phyloP scores from a whole-genome alignment of 2,113 vertebrate genomes.

The Lipophrys pholis region DNA sequence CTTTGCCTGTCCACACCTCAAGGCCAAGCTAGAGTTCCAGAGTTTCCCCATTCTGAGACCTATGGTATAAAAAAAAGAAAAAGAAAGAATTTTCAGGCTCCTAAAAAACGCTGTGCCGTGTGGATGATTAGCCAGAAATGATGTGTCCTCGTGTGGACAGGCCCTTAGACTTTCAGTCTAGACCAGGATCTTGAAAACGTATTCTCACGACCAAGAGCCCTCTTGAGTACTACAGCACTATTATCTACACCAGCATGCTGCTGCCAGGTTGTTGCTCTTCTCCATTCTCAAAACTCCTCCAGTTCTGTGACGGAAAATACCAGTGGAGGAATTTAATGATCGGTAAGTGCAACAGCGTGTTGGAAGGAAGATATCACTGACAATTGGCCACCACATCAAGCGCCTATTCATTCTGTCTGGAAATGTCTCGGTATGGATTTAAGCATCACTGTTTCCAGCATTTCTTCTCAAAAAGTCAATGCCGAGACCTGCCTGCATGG shows the following conservation, averaged over 20 bases:
- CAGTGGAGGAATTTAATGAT: slow-evolving; percentile 9
- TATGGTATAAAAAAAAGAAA: too few species aligned
- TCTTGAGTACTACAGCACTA: background rate
- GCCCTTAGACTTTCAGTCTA: too few species aligned
- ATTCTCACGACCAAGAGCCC: too few species aligned
- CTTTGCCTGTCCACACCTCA: too few species aligned
- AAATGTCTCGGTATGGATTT: slow-evolving; percentile 23
- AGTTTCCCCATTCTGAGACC: too few species aligned
- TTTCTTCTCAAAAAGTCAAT: slow-evolving; percentile 23
- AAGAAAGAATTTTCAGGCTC: too few species aligned
- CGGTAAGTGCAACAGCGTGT: background rate
- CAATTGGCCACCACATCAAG: background rate
- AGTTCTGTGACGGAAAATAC: slow-evolving; percentile 5
- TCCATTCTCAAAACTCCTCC: background rate
- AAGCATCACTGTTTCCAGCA: slow-evolving; percentile 30
- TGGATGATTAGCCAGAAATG: too few species aligned
- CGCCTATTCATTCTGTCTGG: background rate
- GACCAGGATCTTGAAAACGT: too few species aligned
- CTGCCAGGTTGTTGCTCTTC: background rate
- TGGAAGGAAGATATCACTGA: background rate
- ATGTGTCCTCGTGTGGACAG: too few species aligned
- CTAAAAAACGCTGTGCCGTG: too few species aligned
- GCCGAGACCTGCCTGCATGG: slow-evolving; percentile 7
- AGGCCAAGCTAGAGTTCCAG: too few species aligned
- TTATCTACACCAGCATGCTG: background rate